Conservation (phyloP, 2,113 vertebrate species). For the Columbina picui region DNA sequence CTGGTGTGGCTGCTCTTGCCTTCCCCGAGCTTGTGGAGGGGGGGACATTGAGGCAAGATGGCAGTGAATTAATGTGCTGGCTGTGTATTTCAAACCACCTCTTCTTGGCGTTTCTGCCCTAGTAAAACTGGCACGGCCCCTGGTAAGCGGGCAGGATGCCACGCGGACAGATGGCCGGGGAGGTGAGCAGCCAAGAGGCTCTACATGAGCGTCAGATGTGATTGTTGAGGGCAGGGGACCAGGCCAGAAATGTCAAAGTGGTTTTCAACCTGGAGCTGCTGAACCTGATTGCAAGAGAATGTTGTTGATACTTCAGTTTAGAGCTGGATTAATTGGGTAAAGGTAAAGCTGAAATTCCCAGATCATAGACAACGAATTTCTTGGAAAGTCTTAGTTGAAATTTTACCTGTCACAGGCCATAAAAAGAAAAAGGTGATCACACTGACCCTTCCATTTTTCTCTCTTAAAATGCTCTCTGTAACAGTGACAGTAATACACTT, state of each 20-base stretch:
- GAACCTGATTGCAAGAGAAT: not conserved
- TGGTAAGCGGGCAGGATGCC: not conserved
- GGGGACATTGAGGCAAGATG: not conserved
- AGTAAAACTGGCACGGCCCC: conserved; percentile 28
- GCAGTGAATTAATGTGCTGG: not conserved
- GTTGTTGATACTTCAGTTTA: not conserved
- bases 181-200: conserved; percentile 44
- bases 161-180: conserved; percentile 55
- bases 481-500: not conserved
- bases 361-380: not conserved
- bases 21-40: not conserved
- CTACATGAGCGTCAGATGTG: conserved; percentile 15
- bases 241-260: conserved; percentile 14
- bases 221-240: conserved; percentile 43
- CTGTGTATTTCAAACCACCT: not conserved
- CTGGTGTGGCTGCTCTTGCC: not conserved
- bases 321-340: not conserved
- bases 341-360: not conserved
- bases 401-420: not conserved
- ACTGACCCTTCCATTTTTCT: not conserved
- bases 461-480: not conserved
- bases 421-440: not conserved
- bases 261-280: conserved; percentile 5
- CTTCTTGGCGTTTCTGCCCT: conserved; percentile 7
- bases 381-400: not conserved